Base-by-base conservation (phyloP, 2,888 invertebrate genomes). In the Nomada fucata region DNA sequence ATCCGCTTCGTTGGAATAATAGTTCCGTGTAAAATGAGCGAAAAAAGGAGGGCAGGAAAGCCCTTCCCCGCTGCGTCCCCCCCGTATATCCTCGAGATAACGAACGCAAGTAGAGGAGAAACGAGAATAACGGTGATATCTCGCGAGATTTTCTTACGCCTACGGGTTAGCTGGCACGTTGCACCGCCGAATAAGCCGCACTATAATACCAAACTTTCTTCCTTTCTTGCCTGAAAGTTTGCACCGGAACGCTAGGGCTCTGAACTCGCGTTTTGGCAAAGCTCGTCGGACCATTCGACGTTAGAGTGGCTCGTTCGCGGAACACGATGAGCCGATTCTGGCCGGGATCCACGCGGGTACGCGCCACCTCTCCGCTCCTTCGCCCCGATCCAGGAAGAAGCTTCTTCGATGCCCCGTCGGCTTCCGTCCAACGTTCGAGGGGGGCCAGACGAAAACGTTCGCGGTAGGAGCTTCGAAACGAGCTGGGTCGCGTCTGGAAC, bases 211-310 rank as follows among this genome's bases (percentile, higher is more conserved):
- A 18, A 76, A 80, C 61, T 78, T 79, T 76, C 71, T 69, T 75
- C 59, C 57, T 81, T 26, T 15, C 47, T 59, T 57, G 5, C 29
- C 50, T 18, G 47, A 42, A 81, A 81, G 64, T 67, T 77, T 55
- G 18, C 26, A 23, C 57, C 57, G 29, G 68, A 70, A 81, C 65
- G 36, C 63, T 44, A 18, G 44, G 61, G 70, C 36, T 78, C 61
- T 55, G 55, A 69, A 73, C 60, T 76, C 72, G 70, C 72, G 72
- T 76, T 82, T 82, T 82, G 83, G 83, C 83, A 84, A 76, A 68
- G 68, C 64, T 52, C 11, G 52, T 44, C 42, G 82, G 72, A 63
- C 78, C 78, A 78, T 84, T 76, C 81, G 69, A 70, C 77, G 71
- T 72, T 81, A 55, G 75, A 82, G 79, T 69, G 64, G 71, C 75